Percentiles rank a stretch among this genome's conserved stretches.
Conservation (phyloP, 2,113 vertebrate species). For the Chionodraco myersi region DNA sequence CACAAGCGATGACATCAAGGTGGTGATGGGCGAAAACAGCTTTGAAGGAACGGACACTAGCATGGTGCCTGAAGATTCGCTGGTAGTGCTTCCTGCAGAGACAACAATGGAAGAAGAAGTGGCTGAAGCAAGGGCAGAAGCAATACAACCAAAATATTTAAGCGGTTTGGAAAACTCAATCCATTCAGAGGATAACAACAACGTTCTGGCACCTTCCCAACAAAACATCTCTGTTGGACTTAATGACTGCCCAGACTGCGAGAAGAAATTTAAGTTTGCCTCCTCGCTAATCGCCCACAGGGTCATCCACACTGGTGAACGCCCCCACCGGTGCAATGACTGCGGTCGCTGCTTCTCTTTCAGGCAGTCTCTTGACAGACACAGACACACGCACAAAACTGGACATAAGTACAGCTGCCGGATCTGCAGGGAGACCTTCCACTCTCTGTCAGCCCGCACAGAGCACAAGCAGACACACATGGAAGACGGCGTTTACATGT, state of each 20-base stretch:
- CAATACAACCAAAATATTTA: not conserved
- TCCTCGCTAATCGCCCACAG: slow-evolving; percentile 86
- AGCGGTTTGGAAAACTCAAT: not conserved
- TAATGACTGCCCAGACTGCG: slow-evolving; percentile 81
- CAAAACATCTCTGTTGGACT: slow-evolving; percentile 15
- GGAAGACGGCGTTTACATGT: slow-evolving; percentile 22
- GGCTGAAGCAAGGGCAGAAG: not conserved
- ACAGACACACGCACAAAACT: slow-evolving; percentile 64
- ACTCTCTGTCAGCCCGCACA: slow-evolving; percentile 38
- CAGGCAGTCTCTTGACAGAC: slow-evolving; percentile 76
- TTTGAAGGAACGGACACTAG: slow-evolving; percentile 12
- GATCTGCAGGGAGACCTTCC: slow-evolving; percentile 52
- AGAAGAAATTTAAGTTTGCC: slow-evolving; percentile 85
- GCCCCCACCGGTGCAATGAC: slow-evolving; percentile 75
- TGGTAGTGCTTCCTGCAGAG: slow-evolving; percentile 9
- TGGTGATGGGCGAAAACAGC: slow-evolving; percentile 31
- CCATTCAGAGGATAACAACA: not conserved
- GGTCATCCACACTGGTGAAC: slow-evolving; percentile 79
- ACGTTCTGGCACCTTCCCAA: not conserved
- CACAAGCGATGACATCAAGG: slow-evolving; percentile 21
- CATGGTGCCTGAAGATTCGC: not conserved
- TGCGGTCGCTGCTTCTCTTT: slow-evolving; percentile 79
- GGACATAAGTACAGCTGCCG: slow-evolving; percentile 47
- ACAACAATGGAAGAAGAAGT: not conserved
- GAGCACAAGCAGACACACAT: slow-evolving; percentile 65